Conservation (phyloP, 2,797 vertebrate species). For the Anguilla megastoma region DNA sequence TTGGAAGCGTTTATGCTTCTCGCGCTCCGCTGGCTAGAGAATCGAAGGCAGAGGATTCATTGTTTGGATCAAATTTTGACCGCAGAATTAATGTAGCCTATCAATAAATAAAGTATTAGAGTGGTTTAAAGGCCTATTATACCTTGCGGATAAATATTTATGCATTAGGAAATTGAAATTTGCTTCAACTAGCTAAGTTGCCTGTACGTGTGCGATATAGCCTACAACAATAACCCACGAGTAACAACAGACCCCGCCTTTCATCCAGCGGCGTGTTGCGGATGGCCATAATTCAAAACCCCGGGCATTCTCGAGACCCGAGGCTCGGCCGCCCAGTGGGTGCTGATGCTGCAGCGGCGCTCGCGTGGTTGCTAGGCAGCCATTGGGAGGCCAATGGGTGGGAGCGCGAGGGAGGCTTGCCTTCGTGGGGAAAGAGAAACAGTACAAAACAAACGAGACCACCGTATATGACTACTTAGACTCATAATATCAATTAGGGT, state of each 20-base stretch:
- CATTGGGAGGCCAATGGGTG: constrained; percentile 43
- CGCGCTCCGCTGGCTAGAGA: background rate
- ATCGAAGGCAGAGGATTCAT: background rate
- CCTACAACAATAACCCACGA: background rate
- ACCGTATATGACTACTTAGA: background rate
- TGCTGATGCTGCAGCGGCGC: constrained; percentile 70
- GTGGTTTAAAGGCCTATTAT: background rate
- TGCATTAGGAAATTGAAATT: background rate
- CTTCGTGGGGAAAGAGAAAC: constrained; percentile 25
- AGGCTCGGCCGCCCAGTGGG: constrained; percentile 45
- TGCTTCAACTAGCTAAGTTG: background rate
- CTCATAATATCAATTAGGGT: background rate
- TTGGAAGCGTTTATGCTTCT: background rate
- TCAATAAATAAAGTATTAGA: background rate
- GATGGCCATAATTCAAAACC: constrained; percentile 54
- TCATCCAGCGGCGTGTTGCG: background rate
- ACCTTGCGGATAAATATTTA: background rate
- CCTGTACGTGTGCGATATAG: background rate
- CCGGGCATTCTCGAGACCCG: constrained; percentile 15
- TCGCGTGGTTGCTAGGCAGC: constrained; percentile 75
- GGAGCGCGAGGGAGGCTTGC: constrained; percentile 5
- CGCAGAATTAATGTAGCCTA: background rate
- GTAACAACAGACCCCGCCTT: constrained; percentile 4
- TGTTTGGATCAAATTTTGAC: background rate
- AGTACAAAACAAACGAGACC: background rate